Base-by-base conservation (phyloP, 2,113 vertebrate genomes). In the Grus americana region DNA sequence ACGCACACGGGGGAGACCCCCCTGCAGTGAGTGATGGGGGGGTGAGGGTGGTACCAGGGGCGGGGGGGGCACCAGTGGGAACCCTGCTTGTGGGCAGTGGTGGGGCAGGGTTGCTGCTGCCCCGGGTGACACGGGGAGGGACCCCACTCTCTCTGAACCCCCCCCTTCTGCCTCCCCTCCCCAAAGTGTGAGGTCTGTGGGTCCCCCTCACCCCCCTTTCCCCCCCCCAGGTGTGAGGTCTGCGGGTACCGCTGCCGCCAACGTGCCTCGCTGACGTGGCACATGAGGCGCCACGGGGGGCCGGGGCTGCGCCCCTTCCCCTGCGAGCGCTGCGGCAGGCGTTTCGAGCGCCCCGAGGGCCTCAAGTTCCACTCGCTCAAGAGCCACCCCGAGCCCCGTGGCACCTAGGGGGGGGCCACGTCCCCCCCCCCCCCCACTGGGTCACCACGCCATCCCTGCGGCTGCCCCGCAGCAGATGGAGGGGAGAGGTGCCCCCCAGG, bases 211-310 rank as follows among this genome's bases (percentile, higher is more conserved):
- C 9, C n/a, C n/a, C 16, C 38, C 1, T 14, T 10, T 62, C 34
- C 67, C 63, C 65, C 63, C 15, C 5, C 16, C 96, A 99, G 99
- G 96, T 99, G 99, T 62, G 99, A 99, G 97, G 98, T 99, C 92
- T 99, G 99, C 19, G 99, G 99, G 47, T 99, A 99, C 97, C 99
- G 99, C 97, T 99, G 99, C 96, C 98, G 99, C 20, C 99, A 99
- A 97, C 98, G 99, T 0, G 99, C 99, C 0, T 99, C 99, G 2
- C 98, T 99, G 36, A 99, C 99, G 94, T 99, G 99, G 99, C 99
- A 99, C 97, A 99, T 99, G 99, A 98, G 99, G 98, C 99, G 99
- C 52, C 99, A 99, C 96, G 98, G 98, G 2, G 96, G 98, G 0
- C 98, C 99, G 61, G 98, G 99, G 18, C 98, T 98, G 91, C 99